phyloP scores from a whole-genome alignment of 1,140 invertebrate genomes.

The Uloborus diversus region DNA sequence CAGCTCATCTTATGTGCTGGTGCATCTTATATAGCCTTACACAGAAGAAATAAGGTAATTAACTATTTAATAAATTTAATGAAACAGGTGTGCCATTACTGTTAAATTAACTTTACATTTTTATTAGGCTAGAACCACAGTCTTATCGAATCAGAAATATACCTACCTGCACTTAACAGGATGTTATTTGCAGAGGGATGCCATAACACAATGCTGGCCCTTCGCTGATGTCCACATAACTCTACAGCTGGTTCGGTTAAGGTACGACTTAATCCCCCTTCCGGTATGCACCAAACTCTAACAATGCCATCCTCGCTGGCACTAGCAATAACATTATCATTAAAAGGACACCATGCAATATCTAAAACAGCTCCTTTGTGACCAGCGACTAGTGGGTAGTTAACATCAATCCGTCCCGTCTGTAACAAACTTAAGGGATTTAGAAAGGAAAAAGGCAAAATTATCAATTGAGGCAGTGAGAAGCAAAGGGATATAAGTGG shows the following conservation, averaged over 20 bases:
- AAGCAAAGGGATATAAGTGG: too few species aligned
- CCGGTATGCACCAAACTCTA: constrained; percentile 98
- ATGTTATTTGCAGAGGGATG: constrained; percentile 97
- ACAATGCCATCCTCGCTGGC: constrained; percentile 98
- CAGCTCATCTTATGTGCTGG: too few species aligned
- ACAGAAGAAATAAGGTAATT: too few species aligned
- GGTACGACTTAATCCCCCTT: constrained; percentile 79
- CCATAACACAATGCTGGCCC: constrained; percentile 96
- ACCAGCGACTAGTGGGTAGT: constrained; percentile 94
- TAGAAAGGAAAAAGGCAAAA: too few species aligned
- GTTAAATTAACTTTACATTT: too few species aligned
- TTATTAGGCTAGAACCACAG: too few species aligned
- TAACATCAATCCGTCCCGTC: constrained; percentile 92
- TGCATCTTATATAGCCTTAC: too few species aligned
- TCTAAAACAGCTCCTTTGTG: constrained; percentile 98
- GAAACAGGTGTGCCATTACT: too few species aligned
- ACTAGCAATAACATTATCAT: constrained; percentile 98
- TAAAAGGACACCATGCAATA: constrained; percentile 98
- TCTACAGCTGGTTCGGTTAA: constrained; percentile 95
- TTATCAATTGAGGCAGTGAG: too few species aligned
- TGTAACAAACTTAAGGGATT: constrained; percentile 68
- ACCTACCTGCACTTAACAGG: constrained; percentile 86
- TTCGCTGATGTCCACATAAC: constrained; percentile 89
- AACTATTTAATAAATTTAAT: too few species aligned
- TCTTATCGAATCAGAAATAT: too few species aligned